Evolutionary conservation across 1,140 invertebrate species (phyloP), one percentile per base, ranked within the genome.

Genomic region (Zaprionus ornatus): DNA sequence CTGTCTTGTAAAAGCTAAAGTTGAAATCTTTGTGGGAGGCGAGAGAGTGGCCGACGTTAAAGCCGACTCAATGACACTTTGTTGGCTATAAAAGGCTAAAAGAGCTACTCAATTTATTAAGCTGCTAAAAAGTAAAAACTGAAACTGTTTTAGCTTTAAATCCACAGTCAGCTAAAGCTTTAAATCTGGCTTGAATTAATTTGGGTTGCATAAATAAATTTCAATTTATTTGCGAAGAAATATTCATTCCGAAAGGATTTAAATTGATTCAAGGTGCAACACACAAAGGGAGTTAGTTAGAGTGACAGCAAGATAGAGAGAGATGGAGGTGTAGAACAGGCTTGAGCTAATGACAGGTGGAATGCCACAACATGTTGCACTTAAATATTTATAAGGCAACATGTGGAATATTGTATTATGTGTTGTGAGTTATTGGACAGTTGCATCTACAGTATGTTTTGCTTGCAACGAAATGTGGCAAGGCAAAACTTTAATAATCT

Each of bases 351-450:
- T 40, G 50, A 25, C 62, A 50, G 19, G 29, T 13, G 13, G 42
- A 15, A 32, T 63, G 60, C 45, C 29, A 55, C 35, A 21, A 27
- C 35, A 27, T 64, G 62, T 27, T 37, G 50, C 62, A 64, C 52
- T 63, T 40, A 64, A 64, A 54, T 64, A 64, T 64, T 64, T 54
- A 64, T 64, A 21, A 54, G 32, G 57, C 40, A 27, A 29, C 59
- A 29, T 50, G 45, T 50, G 45, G 45, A 17, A 45, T 45, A 45
- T 45, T n/a, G 40, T 5, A 50, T 50, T 50, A 50, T 19, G 45
- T 50, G 45, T 50, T 50, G 15, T 50, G 19, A 50, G 19, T 50
- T 50, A 21, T 50, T 50, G 19, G 42, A 48, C 42, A 19, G 17
- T 19, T 10, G 17, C n/a, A 40, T 32, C 9, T 17, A 10, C 42